Evolutionary conservation across 1,140 invertebrate species (phyloP), one percentile per base, ranked within the genome.

Genomic region (Drosophila lacteicornis): DNA sequence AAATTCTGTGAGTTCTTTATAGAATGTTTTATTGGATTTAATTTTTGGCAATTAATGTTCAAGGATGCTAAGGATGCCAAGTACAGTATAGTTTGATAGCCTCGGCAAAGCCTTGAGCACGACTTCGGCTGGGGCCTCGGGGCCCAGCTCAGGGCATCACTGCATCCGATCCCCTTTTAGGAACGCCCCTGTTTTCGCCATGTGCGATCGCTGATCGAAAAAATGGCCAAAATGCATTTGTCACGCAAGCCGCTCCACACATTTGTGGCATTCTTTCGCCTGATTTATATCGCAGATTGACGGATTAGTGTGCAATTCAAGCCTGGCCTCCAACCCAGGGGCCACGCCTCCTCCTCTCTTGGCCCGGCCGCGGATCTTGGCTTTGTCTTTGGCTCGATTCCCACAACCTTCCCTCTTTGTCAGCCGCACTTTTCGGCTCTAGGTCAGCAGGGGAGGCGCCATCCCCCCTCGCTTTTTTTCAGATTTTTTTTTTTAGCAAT

Each of bases 261-360:
- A 59, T 59, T 60, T 51, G 53, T 79, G 67, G 76, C 76, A 79
- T 79, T 79, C 66, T 58, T 77, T 79, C 15, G 45, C 22, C 46
- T 78, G 75, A 79, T 79, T 79, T 79, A 79, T 70, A 58, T 46
- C 66, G 66, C 69, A 63, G 76, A 69, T 79, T 71, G 76, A 51
- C 57, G 66, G 66, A 78, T 79, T 70, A 46, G 50, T 50, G 19
- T 49, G n/a, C 27, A 33, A 40, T 19, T 17, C n/a, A 25, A 40
- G 49, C 50, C 19, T 11, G 33, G 33, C 15, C 30, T n/a, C 19
- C 3, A 36, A 3, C 9, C 33, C 2, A 11, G 19, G 25, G 17
- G 22, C 55, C 11, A 9, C 30, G 12, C 27, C 25, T 27, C 7
- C 33, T 36, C 33, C 2, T 3, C 8, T 33, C 30, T 33, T 33